These are phyloP conservation scores for Tortricodes alternella DNA, from an alignment of 2,888 invertebrate genomes.

Conservation along the genomic window DNA sequence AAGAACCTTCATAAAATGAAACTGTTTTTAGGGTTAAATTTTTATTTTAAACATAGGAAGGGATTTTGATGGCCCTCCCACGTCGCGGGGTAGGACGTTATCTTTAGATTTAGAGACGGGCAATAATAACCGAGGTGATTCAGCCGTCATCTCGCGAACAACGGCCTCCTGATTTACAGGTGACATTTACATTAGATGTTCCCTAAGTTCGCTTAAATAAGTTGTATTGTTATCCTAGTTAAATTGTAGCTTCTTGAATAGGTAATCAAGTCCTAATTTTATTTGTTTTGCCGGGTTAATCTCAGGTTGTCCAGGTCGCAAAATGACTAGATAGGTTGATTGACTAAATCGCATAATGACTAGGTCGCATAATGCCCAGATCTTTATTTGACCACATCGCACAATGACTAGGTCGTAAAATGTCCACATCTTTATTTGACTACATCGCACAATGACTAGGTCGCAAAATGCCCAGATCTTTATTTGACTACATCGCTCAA, in stretches of 20 bases:
- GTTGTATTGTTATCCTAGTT: background rate
- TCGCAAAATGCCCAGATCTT: no score
- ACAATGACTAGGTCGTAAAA: no score
- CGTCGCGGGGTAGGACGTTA: constrained; percentile 61
- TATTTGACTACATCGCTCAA: no score
- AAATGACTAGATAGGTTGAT: no score
- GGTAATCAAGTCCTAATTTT: no score
- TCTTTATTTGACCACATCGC: no score
- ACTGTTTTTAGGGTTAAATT: constrained; percentile 76
- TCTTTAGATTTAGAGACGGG: constrained; percentile 73
- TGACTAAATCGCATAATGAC: no score
- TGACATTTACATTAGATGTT: constrained; percentile 48
- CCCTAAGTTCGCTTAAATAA: constrained; percentile 37
- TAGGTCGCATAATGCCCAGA: no score
- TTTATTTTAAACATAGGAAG: constrained; percentile 82
- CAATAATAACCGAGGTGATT: constrained; percentile 56
- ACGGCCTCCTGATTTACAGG: constrained; percentile 50
- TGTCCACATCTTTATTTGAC: no score
- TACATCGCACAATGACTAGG: no score
- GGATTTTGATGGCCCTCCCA: constrained; percentile 77
- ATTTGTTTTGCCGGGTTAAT: no score
- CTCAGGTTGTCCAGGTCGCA: no score
- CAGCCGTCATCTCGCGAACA: constrained; percentile 35
- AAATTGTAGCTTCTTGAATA: background rate
- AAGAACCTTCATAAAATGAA: constrained; percentile 67